phyloP scores from a whole-genome alignment of 2,797 vertebrate species.

The Enteromius afrohamiltoni region DNA sequence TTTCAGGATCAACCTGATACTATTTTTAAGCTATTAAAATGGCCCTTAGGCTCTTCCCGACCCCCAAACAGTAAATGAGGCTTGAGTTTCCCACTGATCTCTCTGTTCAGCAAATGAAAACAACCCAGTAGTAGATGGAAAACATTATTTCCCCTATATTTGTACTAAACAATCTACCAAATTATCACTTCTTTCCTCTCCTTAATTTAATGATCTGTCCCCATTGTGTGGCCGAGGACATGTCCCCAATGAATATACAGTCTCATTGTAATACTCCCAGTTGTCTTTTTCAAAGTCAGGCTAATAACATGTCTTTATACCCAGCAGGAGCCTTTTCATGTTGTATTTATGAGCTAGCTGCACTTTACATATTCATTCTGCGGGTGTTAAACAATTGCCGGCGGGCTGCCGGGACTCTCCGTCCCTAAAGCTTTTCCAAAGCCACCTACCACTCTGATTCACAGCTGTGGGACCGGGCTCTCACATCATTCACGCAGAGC shows the following conservation, averaged over 20 bases:
- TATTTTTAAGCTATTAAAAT: neutral
- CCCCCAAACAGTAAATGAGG: conserved; percentile 19
- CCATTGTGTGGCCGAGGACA: conserved; percentile 60
- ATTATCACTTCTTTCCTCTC: conserved; percentile 62
- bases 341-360: conserved; percentile 76
- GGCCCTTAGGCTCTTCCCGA: neutral
- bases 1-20: neutral
- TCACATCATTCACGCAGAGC: conserved; percentile 53
- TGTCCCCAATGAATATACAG: conserved; percentile 61
- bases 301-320: conserved; percentile 70
- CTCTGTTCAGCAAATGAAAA: conserved; percentile 37
- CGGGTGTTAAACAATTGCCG: conserved; percentile 74
- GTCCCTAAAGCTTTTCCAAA: conserved; percentile 55
- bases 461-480: conserved; percentile 58
- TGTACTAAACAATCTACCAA: conserved; percentile 59
- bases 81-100: conserved; percentile 20
- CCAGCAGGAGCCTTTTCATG: conserved; percentile 76
- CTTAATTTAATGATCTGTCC: conserved; percentile 63
- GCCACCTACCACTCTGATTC: conserved; percentile 56
- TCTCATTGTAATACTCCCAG: conserved; percentile 65
- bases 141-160: conserved; percentile 52
- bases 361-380: conserved; percentile 83
- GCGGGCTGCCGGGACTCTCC: conserved; percentile 54
- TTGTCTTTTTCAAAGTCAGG: conserved; percentile 66
- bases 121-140: conserved; percentile 27